Percentiles rank a stretch among this genome's conserved stretches.
These are phyloP conservation scores for Amblyornis subalaris DNA, from an alignment of 2,113 vertebrate species.

Conservation along the genomic window DNA sequence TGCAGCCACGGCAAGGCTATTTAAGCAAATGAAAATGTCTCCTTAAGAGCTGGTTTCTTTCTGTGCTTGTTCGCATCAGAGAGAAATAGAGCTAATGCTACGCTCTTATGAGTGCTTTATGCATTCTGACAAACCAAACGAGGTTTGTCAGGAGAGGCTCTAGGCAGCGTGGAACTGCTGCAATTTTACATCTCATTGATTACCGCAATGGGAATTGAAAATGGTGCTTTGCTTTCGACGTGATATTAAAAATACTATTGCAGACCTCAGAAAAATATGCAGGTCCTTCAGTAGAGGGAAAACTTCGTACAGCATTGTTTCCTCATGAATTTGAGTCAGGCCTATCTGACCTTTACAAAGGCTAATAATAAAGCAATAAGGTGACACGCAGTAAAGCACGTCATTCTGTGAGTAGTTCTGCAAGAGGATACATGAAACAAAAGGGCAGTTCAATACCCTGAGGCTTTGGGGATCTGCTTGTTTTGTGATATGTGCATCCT, in stretches of 20 bases:
- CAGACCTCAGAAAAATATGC: not conserved
- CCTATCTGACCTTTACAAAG: constrained; percentile 10
- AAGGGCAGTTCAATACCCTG: not conserved
- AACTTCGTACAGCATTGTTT: not conserved
- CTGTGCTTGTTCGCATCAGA: not conserved
- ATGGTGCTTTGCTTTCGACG: not conserved
- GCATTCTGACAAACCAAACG: constrained; percentile 62
- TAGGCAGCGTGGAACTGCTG: constrained; percentile 57
- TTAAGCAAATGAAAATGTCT: constrained; percentile 43
- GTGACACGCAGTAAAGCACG: not conserved
- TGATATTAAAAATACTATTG: constrained; percentile 2
- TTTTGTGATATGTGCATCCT: not conserved
- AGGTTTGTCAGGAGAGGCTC: constrained; percentile 55
- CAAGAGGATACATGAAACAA: constrained; percentile 22
- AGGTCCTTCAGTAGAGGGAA: not conserved
- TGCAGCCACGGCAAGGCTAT: not conserved
- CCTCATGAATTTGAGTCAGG: not conserved
- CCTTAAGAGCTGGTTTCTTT: constrained; percentile 41
- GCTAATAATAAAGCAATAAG: constrained; percentile 53
- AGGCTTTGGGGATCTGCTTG: not conserved
- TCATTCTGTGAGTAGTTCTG: not conserved
- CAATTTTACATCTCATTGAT: constrained; percentile 73
- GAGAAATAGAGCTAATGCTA: constrained; percentile 51
- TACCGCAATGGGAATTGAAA: constrained; percentile 49
- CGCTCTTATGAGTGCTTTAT: constrained; percentile 50